Conservation (phyloP, 2,113 vertebrate genomes). For the Noctilio leporinus region DNA sequence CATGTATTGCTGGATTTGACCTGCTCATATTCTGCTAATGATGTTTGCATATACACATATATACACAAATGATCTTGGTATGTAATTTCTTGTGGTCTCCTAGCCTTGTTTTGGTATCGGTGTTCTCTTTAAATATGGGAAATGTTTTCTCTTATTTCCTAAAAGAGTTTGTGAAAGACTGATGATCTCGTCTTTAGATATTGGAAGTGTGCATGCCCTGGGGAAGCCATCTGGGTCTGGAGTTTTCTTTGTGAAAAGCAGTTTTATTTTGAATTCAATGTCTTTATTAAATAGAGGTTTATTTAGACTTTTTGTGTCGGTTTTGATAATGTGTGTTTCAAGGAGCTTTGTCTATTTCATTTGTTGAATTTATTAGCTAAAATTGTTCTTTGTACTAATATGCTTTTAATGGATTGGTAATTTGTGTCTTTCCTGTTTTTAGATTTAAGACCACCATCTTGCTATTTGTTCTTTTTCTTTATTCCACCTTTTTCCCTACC, state of each 20-base stretch:
- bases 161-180: not conserved
- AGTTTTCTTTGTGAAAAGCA: not conserved
- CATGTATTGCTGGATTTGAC: not conserved
- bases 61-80: not conserved
- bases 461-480: not conserved
- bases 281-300: not conserved
- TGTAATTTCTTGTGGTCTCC: not conserved
- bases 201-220: not conserved
- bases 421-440: not conserved
- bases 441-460: not conserved
- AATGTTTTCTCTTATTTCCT: not conserved
- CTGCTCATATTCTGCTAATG: not conserved
- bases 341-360: constrained; percentile 1
- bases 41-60: not conserved
- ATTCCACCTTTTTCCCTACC: not conserved
- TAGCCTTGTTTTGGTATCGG: not conserved
- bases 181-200: not conserved
- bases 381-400: not conserved
- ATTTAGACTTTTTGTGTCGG: not conserved
- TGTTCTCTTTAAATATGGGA: not conserved
- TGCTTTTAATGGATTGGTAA: not conserved
- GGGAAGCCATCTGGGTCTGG: not conserved
- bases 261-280: not conserved
- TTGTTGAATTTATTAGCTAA: not conserved
- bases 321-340: constrained; percentile 2